Evolutionary conservation across 2,888 invertebrate species (phyloP), one percentile per base, ranked within the genome.

Genomic region (Chymomyza caudatula): DNA sequence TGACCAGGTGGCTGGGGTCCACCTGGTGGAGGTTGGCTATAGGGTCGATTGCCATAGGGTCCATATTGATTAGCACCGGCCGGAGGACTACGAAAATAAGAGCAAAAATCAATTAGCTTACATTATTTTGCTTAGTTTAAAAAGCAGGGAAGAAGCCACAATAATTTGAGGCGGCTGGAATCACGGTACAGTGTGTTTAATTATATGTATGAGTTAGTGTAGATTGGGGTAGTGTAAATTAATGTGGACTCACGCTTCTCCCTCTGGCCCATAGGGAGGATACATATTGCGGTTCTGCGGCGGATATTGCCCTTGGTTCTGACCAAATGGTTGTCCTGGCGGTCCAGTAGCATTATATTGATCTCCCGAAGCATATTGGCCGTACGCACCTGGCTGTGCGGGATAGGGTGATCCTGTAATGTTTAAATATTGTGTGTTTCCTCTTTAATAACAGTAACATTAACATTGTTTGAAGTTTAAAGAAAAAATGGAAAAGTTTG

Each of bases 201-300:
- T 20, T 8, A 53, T 69, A 55, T 54, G 49, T 61, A 54, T 54
- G 44, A 57, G 25, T 62, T 62, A 43, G 6, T 23, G 73, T 58
- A 20, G 20, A 52, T 63, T 19, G 53, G 60, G 49, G 43, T 47
- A 43, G 55, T 47, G 49, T 62, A 65, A 49, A 73, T 67, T 69
- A 72, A 75, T 71, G 66, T 54, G 65, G 72, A 88, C 88, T 89
- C 90, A 94, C 94, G 94, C 93, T 92, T 90, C 93, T 81, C 93
- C 93, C 74, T 93, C 94, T 59, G 94, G 93, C 73, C 94, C 94
- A 86, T 95, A 94, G 80, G 95, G 94, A 85, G 95, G 95, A 88
- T 95, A 95, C 85, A 95, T 94, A 86, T 94, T 95, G 92, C 95
- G 94, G 90, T 94, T 94, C 72, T 94, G 92, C 80, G 94, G 94